Percentiles rank a stretch among this genome's conserved stretches.
Conservation (phyloP, 2,888 invertebrate species). For the Corythucha ciliata region DNA sequence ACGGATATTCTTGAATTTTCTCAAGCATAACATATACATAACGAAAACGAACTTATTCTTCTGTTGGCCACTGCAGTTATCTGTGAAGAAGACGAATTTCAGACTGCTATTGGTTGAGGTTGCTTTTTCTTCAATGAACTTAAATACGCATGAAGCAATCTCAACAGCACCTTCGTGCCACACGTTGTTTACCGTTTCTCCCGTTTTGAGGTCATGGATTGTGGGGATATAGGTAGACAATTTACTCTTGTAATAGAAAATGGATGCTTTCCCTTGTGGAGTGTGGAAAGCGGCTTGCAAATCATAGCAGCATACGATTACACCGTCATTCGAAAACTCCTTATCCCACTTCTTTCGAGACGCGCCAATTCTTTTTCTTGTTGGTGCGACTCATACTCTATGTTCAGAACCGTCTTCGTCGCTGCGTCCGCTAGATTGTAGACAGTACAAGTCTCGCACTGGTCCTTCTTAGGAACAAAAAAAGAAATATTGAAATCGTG, state of each 20-base stretch:
- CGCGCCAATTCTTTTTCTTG: background rate
- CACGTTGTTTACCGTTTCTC: conserved; percentile 1
- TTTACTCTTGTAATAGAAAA: conserved; percentile 3
- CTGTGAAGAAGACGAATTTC: conserved; percentile 1
- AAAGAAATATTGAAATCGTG: too few species aligned
- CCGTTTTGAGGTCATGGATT: background rate
- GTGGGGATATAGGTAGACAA: background rate
- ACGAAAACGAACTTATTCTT: too few species aligned
- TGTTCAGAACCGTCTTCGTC: background rate
- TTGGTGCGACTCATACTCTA: background rate
- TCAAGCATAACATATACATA: too few species aligned
- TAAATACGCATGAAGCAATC: background rate
- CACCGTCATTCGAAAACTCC: conserved; percentile 1
- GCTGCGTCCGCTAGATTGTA: conserved; percentile 1
- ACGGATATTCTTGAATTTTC: conserved; percentile 4
- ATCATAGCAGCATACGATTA: too few species aligned
- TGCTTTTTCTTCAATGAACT: conserved; percentile 3
- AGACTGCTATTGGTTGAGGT: background rate
- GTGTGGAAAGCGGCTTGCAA: conserved; percentile 11
- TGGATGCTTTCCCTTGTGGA: conserved; percentile 10
- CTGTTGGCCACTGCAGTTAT: conserved; percentile 4
- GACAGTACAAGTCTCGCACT: conserved; percentile 3
- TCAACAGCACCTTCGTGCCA: too few species aligned
- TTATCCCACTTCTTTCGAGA: conserved; percentile 3
- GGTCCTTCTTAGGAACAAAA: too few species aligned